A percentile compares a stretch with the other conserved stretches of the same genome.
Evolutionary conservation across 2,888 invertebrate species (phyloP).

Genomic region (Ormyrus pomaceus): DNA sequence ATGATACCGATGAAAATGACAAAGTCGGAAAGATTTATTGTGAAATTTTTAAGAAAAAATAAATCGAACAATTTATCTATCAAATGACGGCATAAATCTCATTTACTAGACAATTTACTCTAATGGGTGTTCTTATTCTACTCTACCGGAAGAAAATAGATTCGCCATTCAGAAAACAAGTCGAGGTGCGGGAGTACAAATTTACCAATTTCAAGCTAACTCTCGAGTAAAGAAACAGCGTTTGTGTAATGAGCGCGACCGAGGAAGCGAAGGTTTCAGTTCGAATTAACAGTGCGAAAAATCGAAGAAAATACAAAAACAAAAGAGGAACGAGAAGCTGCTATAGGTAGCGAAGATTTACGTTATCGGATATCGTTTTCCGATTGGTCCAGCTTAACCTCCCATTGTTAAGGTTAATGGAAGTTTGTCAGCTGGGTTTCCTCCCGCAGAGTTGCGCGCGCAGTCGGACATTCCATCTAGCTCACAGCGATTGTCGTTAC

Average conservation of each 20-base stretch:
- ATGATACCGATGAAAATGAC: too few species aligned
- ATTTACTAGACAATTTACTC: too few species aligned
- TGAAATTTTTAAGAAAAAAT: too few species aligned
- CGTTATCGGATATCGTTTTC: slow-evolving; percentile 71
- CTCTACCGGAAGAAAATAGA: background rate
- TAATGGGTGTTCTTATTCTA: too few species aligned
- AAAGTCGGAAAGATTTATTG: too few species aligned
- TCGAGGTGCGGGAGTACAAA: background rate
- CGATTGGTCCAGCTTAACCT: slow-evolving; percentile 66
- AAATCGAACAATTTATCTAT: too few species aligned
- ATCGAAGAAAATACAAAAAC: background rate
- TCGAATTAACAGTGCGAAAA: slow-evolving; percentile 32
- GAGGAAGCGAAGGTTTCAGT: background rate
- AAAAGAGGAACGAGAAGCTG: slow-evolving; percentile 6
- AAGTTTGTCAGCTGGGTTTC: slow-evolving; percentile 64
- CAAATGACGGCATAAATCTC: too few species aligned
- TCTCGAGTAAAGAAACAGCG: background rate
- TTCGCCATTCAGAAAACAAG: slow-evolving; percentile 7
- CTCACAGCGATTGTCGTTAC: slow-evolving; percentile 56
- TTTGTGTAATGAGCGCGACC: background rate
- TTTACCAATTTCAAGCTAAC: background rate
- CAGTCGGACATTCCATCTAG: slow-evolving; percentile 59
- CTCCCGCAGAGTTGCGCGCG: background rate
- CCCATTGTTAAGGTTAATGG: slow-evolving; percentile 66
- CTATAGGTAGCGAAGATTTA: slow-evolving; percentile 60